These are phyloP conservation scores for Crematogaster levior DNA, from an alignment of 2,888 invertebrate species.

Conservation along the genomic window DNA sequence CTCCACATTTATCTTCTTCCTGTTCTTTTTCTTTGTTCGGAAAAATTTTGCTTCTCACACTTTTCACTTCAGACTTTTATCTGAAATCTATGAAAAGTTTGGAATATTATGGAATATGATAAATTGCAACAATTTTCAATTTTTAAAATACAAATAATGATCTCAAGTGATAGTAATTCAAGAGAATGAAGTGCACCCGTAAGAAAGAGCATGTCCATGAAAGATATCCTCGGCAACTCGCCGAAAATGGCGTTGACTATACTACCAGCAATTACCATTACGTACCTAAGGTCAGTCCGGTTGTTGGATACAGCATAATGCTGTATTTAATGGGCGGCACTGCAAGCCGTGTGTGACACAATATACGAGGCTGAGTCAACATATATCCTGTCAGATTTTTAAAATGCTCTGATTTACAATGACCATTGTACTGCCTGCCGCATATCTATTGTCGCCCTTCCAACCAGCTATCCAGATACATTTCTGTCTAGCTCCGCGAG, in stretches of 20 bases:
- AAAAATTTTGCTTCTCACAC: not conserved
- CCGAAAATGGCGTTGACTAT: slow-evolving; percentile 82
- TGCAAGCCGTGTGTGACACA: slow-evolving; percentile 79
- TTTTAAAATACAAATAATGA: not conserved
- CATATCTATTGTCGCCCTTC: slow-evolving; percentile 81
- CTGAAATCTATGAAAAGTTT: not conserved
- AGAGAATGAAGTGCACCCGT: slow-evolving; percentile 21
- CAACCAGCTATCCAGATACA: slow-evolving; percentile 60
- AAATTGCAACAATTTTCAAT: not conserved
- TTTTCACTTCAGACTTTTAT: not conserved
- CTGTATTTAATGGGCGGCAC: slow-evolving; percentile 83
- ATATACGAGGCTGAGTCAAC: slow-evolving; percentile 83
- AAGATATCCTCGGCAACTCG: slow-evolving; percentile 76
- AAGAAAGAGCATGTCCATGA: slow-evolving; percentile 51
- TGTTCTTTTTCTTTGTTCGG: not conserved
- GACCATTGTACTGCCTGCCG: slow-evolving; percentile 81
- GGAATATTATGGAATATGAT: not conserved
- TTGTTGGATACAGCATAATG: slow-evolving; percentile 82
- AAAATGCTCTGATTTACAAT: slow-evolving; percentile 84
- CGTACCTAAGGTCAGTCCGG: slow-evolving; percentile 76
- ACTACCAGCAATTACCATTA: slow-evolving; percentile 83
- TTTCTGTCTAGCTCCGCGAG: slow-evolving; percentile 65
- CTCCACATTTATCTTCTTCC: slow-evolving; percentile 43
- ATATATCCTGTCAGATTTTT: slow-evolving; percentile 84
- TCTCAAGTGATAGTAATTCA: slow-evolving; percentile 20